phyloP scores from a whole-genome alignment of 2,113 vertebrate species.

The Gnathonemus longibarbis region DNA sequence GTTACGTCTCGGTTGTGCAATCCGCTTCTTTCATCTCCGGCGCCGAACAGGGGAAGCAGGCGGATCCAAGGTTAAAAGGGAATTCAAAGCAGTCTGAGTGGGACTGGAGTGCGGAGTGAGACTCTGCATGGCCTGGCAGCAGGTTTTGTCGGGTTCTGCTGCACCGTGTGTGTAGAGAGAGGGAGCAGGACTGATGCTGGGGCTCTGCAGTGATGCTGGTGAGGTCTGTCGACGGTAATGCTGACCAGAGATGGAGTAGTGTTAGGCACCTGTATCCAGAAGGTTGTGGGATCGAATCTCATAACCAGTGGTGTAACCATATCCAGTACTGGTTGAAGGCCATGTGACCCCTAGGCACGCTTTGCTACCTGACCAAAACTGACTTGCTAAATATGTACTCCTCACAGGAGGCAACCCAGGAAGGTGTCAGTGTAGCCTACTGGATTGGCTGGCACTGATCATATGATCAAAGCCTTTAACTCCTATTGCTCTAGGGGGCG shows the following conservation, averaged over 20 bases:
- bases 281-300: not conserved
- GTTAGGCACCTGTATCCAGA: not conserved
- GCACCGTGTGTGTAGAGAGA: not conserved
- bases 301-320: not conserved
- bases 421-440: not conserved
- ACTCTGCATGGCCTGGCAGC: not conserved
- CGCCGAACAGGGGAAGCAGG: not conserved
- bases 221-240: not conserved
- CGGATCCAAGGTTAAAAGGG: not conserved
- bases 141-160: not conserved
- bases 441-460: not conserved
- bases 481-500: not conserved
- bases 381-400: not conserved
- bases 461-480: not conserved
- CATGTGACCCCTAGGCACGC: not conserved
- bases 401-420: not conserved
- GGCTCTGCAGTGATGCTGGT: not conserved
- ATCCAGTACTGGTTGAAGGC: not conserved
- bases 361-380: not conserved
- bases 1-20: not conserved
- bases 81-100: not conserved
- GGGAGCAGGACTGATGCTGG: not conserved
- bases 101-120: not conserved
- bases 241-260: not conserved
- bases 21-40: not conserved